phyloP scores from a whole-genome alignment of 1,140 invertebrate genomes.

The Euglossa dilemma region DNA sequence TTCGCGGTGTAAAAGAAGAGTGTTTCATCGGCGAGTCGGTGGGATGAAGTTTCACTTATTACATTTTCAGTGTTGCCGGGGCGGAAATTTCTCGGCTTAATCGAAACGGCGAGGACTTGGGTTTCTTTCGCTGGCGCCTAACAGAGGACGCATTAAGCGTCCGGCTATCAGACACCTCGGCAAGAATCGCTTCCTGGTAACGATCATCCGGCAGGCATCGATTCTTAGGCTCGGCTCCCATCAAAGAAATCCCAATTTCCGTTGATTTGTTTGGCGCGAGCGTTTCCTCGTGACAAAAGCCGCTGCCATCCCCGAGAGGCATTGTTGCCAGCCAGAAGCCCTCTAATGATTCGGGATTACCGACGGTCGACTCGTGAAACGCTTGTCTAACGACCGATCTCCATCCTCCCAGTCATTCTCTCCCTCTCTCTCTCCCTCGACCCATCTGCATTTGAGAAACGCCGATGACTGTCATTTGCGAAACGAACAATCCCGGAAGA shows the following conservation, averaged over 20 bases:
- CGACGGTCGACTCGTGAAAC: background rate
- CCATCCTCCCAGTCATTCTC: background rate
- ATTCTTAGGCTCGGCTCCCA: background rate
- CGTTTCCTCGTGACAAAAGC: conserved; percentile 19
- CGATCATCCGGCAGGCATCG: conserved; percentile 5
- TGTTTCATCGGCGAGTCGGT: too few species aligned
- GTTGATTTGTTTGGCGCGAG: conserved; percentile 32
- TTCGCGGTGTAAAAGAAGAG: background rate
- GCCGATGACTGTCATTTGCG: background rate
- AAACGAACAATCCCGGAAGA: too few species aligned
- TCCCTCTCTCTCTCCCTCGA: too few species aligned
- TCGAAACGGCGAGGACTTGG: background rate
- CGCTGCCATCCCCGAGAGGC: background rate
- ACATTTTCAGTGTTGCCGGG: too few species aligned
- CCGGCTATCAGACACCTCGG: background rate
- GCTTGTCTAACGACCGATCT: conserved; percentile 30
- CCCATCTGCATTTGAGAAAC: background rate
- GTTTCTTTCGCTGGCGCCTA: background rate
- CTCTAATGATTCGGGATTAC: conserved; percentile 35
- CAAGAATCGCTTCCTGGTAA: background rate
- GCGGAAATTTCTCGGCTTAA: background rate
- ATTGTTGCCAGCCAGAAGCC: conserved; percentile 31
- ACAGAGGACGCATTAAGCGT: background rate
- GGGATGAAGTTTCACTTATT: too few species aligned
- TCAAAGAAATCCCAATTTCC: conserved; percentile 38